Evolutionary conservation across 2,797 vertebrate genomes (phyloP), one percentile per base, ranked within the genome.

Genomic region (Typhlichthys eigenmanni): DNA sequence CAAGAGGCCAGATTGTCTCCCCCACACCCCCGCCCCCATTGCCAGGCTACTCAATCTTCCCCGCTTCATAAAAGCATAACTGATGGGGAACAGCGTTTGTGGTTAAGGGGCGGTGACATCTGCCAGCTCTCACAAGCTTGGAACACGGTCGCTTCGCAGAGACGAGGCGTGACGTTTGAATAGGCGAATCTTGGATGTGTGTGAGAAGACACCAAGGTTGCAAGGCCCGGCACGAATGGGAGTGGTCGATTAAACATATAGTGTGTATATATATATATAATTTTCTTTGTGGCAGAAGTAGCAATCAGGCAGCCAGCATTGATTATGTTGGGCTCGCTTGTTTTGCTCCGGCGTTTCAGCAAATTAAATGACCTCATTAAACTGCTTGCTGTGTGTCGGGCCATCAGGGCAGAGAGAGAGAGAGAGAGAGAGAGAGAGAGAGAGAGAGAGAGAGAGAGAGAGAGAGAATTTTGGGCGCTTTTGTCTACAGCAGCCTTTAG

Each of bases 351-450:
- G 59, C 68, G 59, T 62, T 70, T 71, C 68, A 62, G 69, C 60
- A 74, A 82, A 83, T 73, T 76, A 71, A 87, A 83, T 84, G 63
- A 79, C 68, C 76, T 84, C 76, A 86, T 84, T 83, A 85, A 80
- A 81, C 56, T 38, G 69, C 32, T 13, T 8, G 69, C 76, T 55
- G 58, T 66, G 66, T 13, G 50, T n/a, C 0, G 45, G 50, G 70
- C 77, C 71, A 74, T 82, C 72, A 60, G 58, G 62, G 38, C 6
- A 14, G 9, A 19, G n/a, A 55, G 54, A 55, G 64, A 32, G 62
- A 69, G 60, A 50, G 61, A 72, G 58, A 7, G 61, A 24, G 17
- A 53, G 10, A 55, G 56, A 48, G 2, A 62, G 17, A 49, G 47
- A 50, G 58, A 34, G 47, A 49, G 19, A 1, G 47, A n/a, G 29